These are phyloP conservation scores for Halictus rubicundus DNA, from an alignment of 1,140 invertebrate species.

Conservation along the genomic window DNA sequence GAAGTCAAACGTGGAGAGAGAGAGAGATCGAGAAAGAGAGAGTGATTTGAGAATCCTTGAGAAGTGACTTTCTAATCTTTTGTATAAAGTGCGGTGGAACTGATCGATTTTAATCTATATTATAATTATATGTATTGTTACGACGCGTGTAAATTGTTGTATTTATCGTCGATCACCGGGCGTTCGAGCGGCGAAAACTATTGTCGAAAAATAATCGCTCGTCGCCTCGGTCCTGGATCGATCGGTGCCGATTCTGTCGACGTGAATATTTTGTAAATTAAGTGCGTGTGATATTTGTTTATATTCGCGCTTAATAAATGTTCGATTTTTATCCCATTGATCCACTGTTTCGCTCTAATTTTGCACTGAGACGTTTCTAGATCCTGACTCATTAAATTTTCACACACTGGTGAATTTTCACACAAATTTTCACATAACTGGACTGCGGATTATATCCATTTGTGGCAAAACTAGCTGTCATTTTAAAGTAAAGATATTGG, in stretches of 20 bases:
- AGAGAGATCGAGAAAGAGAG: background rate
- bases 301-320: constrained; percentile 58
- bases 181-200: background rate
- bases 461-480: too few relatives aligned
- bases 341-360: too few relatives aligned
- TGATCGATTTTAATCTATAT: constrained; percentile 19
- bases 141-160: constrained; percentile 34
- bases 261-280: constrained; percentile 56
- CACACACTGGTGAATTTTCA: too few relatives aligned
- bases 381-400: too few relatives aligned
- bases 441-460: too few relatives aligned
- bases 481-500: too few relatives aligned
- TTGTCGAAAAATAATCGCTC: background rate
- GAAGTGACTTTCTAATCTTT: background rate
- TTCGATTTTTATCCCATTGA: constrained; percentile 22
- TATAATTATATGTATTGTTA: constrained; percentile 12
- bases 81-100: background rate
- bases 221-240: background rate
- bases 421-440: too few relatives aligned
- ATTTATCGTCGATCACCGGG: background rate
- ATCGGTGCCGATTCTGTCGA: constrained; percentile 13
- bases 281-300: constrained; percentile 57
- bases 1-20: background rate
- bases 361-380: too few relatives aligned
- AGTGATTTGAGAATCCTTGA: background rate